Base-by-base conservation (phyloP, 2,797 vertebrate genomes). In the Darevskia nairensis region DNA sequence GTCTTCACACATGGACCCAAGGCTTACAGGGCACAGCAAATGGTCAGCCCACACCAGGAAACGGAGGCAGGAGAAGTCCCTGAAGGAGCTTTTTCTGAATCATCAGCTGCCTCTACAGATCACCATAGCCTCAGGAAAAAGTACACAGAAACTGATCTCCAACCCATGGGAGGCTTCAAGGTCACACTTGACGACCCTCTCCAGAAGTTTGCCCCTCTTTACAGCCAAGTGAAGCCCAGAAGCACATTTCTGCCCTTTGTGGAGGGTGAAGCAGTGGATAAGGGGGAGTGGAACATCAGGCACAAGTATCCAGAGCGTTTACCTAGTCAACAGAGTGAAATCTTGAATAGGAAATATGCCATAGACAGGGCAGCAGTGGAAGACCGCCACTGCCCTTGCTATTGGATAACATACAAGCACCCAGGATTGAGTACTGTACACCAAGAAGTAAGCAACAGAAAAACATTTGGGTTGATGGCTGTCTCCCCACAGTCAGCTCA, bases 281-380 rank as follows among this genome's bases (percentile, higher is more conserved):
- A 92, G 80, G 85, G 92, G 64, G 89, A 94, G 89, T 85, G 66
- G 0, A 88, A 86, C 74, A 64, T 91, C 8, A 5, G 29, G 25
- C 91, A 95, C 66, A 92, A 94, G 41, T 90, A 91, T 46, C 78
- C 91, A 85, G 35, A 80, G 61, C 91, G 91, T 85, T 23, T 23
- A 23, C 92, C 93, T 35, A 29, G 86, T 68, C 87, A 91, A 39
- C 8, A 19, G 80, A 59, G 0, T 75, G 41, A 32, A 59, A 21
- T 78, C 25, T 77, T n/a, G 59, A 17, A 19, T 64, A 82, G n/a
- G 11, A 85, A 41, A 1, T 25, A 82, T n/a, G 35, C 27, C 74
- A 89, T 74, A 90, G 41, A 89, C 90, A 76, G 35, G 10, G 44
- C 39, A 78, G 27, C 44, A 44, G 25, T 35, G 4, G 10, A 25